These are phyloP conservation scores for Poeciliopsis prolifica DNA, from an alignment of 2,113 vertebrate species.

Conservation along the genomic window DNA sequence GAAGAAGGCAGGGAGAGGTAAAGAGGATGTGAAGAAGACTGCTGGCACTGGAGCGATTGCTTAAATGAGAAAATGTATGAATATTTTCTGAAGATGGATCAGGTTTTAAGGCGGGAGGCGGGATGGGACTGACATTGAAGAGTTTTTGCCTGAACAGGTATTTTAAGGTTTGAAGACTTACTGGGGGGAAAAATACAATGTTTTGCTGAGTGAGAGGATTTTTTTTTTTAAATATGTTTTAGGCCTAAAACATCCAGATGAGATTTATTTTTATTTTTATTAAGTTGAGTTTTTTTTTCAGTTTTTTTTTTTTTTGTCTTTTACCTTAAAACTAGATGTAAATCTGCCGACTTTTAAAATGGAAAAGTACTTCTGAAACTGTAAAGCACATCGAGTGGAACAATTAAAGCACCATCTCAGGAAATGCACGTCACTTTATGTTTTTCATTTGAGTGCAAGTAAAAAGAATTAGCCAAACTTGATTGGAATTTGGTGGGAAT, in stretches of 20 bases:
- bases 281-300: background rate
- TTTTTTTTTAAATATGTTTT: background rate
- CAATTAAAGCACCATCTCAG: background rate
- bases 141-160: slow-evolving; percentile 16
- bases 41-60: slow-evolving; percentile 43
- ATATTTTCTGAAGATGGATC: slow-evolving; percentile 15
- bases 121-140: slow-evolving; percentile 12
- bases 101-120: slow-evolving; percentile 6
- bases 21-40: slow-evolving; percentile 67
- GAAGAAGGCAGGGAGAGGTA: slow-evolving; percentile 28
- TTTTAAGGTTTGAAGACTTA: slow-evolving; percentile 27
- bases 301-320: background rate
- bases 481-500: background rate
- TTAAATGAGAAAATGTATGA: slow-evolving; percentile 44
- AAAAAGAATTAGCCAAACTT: background rate
- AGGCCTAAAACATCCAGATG: background rate
- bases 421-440: background rate
- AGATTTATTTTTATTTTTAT: background rate
- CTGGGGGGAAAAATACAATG: slow-evolving; percentile 18
- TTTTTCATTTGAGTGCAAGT: background rate
- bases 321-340: background rate
- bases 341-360: background rate
- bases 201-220: background rate
- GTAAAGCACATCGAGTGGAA: background rate
- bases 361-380: background rate